Evolutionary conservation across 2,888 invertebrate genomes (phyloP).

Genomic region (Thymelicus sylvestris): DNA sequence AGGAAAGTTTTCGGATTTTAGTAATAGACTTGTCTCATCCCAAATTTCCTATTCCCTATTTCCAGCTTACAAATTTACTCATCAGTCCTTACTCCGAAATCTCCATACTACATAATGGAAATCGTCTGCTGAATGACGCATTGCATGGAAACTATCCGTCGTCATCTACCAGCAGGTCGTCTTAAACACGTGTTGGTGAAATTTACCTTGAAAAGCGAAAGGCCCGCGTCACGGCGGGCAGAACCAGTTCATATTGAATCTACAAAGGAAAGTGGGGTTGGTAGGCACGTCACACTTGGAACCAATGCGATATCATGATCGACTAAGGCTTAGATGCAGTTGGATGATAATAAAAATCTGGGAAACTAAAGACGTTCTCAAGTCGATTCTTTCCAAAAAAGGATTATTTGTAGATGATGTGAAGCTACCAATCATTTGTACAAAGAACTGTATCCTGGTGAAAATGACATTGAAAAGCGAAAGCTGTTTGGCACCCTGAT

Average conservation of each 20-base stretch:
- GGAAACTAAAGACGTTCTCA: too few species aligned
- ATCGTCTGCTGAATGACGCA: not conserved
- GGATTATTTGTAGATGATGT: too few species aligned
- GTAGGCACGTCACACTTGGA: slow-evolving; percentile 2
- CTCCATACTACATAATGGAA: not conserved
- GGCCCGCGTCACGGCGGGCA: slow-evolving; percentile 58
- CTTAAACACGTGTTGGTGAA: slow-evolving; percentile 19
- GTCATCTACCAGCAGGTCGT: not conserved
- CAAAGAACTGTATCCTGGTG: slow-evolving; percentile 53
- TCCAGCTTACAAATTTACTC: too few species aligned
- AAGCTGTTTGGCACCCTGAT: slow-evolving; percentile 62
- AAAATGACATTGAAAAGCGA: slow-evolving; percentile 83
- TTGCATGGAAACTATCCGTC: not conserved
- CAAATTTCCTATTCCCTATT: too few species aligned
- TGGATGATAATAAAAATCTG: too few species aligned
- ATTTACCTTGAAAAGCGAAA: slow-evolving; percentile 79
- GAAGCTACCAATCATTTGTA: too few species aligned
- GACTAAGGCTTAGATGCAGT: too few species aligned
- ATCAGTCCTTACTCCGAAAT: not conserved
- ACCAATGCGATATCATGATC: not conserved
- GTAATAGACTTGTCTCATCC: too few species aligned
- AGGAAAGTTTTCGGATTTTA: too few species aligned
- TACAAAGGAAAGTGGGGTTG: slow-evolving; percentile 33
- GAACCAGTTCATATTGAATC: slow-evolving; percentile 41
- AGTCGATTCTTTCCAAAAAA: too few species aligned